A percentile compares a stretch with the other conserved stretches of the same genome.
These are phyloP conservation scores for Calameuta filiformis DNA, from an alignment of 2,888 invertebrate species.

Conservation along the genomic window DNA sequence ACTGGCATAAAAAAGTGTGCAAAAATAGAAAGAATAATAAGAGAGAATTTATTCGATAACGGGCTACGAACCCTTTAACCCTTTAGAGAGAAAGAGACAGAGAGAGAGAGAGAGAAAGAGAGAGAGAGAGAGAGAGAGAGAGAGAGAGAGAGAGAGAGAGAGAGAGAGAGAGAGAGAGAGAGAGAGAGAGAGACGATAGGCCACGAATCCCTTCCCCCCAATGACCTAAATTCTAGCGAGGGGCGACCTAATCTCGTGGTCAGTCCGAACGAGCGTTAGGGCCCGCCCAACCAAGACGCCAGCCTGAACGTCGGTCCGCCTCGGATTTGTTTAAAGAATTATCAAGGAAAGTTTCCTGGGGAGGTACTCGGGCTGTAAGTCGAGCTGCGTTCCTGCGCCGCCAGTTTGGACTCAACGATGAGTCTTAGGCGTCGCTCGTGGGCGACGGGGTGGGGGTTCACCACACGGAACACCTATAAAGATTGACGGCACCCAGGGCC, in stretches of 20 bases:
- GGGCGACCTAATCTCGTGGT: constrained; percentile 12
- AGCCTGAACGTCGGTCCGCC: constrained; percentile 1
- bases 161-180: too few relatives aligned
- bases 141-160: too few relatives aligned
- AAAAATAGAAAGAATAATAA: too few relatives aligned
- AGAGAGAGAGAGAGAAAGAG: too few relatives aligned
- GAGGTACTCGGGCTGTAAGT: constrained; percentile 30
- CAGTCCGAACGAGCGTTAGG: constrained; percentile 11
- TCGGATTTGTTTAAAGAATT: constrained; percentile 64
- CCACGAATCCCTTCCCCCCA: not conserved
- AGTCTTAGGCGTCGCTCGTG: constrained; percentile 27
- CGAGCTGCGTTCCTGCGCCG: too few relatives aligned
- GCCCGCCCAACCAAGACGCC: constrained; percentile 14
- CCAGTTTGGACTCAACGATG: constrained; percentile 24
- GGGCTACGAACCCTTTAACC: too few relatives aligned
- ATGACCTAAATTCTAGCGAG: constrained; percentile 19
- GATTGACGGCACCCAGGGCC: constrained; percentile 60
- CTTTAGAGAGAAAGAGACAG: too few relatives aligned
- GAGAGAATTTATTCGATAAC: too few relatives aligned
- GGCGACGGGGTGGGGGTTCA: constrained; percentile 44
- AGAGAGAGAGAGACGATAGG: too few relatives aligned
- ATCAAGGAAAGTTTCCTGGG: constrained; percentile 59
- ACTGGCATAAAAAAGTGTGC: too few relatives aligned
- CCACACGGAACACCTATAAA: constrained; percentile 59
- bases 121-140: too few relatives aligned